Percentiles rank a stretch among this genome's conserved stretches.
Conservation (phyloP, 37 sponge, comb jelly and placozoan genomes). For the Spongilla lacustris region DNA sequence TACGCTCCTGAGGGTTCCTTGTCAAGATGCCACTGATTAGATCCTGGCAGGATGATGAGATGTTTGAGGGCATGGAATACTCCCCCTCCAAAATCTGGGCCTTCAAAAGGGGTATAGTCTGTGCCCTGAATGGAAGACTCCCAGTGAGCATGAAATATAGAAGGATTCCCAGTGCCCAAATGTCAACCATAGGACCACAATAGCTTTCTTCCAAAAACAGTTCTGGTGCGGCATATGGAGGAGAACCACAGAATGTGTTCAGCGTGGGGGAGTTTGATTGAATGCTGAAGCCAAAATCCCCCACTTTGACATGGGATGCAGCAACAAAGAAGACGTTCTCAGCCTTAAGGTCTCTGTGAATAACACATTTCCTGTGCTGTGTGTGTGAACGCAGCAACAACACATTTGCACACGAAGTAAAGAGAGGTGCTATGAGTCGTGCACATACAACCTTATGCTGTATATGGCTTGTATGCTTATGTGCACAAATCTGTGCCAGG, state of each 20-base stretch:
- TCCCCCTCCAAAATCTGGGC: slow-evolving; percentile 62
- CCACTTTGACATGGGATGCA: slow-evolving; percentile 62
- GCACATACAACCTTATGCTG: neutral
- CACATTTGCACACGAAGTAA: neutral
- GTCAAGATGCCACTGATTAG: slow-evolving; percentile 49
- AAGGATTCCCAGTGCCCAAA: slow-evolving; percentile 86
- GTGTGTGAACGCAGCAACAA: neutral
- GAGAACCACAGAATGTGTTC: slow-evolving; percentile 90
- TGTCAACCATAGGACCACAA: slow-evolving; percentile 73
- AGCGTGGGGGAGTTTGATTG: slow-evolving; percentile 18
- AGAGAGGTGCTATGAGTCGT: neutral
- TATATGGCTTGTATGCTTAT: neutral
- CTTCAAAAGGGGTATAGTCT: slow-evolving; percentile 67
- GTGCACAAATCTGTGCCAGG: too few relatives aligned
- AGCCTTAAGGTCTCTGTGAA: slow-evolving; percentile 87
- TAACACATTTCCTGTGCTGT: slow-evolving; percentile 72
- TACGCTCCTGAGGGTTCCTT: slow-evolving; percentile 20
- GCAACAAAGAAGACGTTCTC: slow-evolving; percentile 84
- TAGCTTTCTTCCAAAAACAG: slow-evolving; percentile 76
- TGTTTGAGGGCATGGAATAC: slow-evolving; percentile 49
- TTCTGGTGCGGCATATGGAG: slow-evolving; percentile 91
- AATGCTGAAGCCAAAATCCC: slow-evolving; percentile 92
- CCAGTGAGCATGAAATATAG: slow-evolving; percentile 81
- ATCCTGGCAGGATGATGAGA: slow-evolving; percentile 12
- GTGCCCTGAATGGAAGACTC: slow-evolving; percentile 69